phyloP scores from a whole-genome alignment of 2,888 invertebrate genomes.

The Drosophila parthenogenetica region DNA sequence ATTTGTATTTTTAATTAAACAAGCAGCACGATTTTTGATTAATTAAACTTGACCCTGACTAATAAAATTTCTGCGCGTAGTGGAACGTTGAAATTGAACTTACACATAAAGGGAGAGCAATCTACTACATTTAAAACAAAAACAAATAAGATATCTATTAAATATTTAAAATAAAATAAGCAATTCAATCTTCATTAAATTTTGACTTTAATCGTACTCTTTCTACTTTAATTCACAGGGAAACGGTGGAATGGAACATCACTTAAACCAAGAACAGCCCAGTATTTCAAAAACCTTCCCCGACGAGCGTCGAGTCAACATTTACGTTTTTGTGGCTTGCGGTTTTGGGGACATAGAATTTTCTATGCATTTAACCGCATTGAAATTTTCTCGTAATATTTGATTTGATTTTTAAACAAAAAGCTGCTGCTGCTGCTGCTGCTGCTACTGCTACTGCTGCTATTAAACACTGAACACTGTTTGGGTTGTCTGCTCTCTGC shows the following conservation, averaged over 20 bases:
- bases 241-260: constrained; percentile 12
- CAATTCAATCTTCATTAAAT: too few species aligned
- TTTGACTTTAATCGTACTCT: too few species aligned
- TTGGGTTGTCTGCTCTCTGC: constrained; percentile 1
- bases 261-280: constrained; percentile 11
- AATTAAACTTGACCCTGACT: too few species aligned
- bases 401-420: constrained; percentile 79
- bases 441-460: constrained; percentile 23
- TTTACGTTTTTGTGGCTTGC: constrained; percentile 75
- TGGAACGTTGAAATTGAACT: too few species aligned
- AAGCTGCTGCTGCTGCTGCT: constrained; percentile 40
- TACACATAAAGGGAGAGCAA: too few species aligned
- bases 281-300: constrained; percentile 13
- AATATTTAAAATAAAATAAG: too few species aligned
- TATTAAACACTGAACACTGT: constrained; percentile 31
- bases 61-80: too few species aligned
- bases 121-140: too few species aligned
- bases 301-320: constrained; percentile 65
- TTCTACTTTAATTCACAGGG: background rate
- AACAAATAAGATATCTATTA: too few species aligned
- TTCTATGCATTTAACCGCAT: constrained; percentile 80
- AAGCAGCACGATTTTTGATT: too few species aligned
- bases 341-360: constrained; percentile 58
- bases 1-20: too few species aligned
- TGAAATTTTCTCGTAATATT: constrained; percentile 80